A percentile compares a stretch with the other conserved stretches of the same genome.
These are phyloP conservation scores for Spodoptera frugiperda DNA, from an alignment of 1,140 invertebrate species.

Conservation along the genomic window DNA sequence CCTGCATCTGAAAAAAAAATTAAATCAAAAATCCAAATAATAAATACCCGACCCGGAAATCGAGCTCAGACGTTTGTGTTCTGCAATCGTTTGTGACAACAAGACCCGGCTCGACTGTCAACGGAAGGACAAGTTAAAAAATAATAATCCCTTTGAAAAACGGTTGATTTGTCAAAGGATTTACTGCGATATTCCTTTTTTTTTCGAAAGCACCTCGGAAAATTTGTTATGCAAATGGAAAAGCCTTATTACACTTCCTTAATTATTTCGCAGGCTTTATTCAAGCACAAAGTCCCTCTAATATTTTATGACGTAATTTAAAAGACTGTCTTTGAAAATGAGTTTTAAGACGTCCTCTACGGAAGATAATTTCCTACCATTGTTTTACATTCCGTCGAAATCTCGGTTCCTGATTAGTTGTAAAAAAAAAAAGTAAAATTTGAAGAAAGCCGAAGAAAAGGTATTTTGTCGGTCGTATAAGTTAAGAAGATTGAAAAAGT, in stretches of 20 bases:
- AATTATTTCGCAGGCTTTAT: constrained; percentile 71
- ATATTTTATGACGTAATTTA: constrained; percentile 73
- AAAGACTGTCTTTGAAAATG: constrained; percentile 62
- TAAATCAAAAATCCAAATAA: background rate
- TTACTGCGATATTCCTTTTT: constrained; percentile 70
- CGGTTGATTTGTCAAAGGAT: constrained; percentile 71
- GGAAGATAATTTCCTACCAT: constrained; percentile 51
- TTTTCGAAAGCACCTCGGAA: constrained; percentile 59
- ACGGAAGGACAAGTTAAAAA: background rate
- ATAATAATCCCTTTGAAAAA: constrained; percentile 56
- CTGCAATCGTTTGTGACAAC: background rate
- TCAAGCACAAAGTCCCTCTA: constrained; percentile 62
- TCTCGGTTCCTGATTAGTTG: constrained; percentile 35
- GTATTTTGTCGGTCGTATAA: background rate
- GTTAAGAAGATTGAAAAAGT: background rate
- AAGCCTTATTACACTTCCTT: constrained; percentile 74
- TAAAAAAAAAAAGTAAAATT: constrained; percentile 17
- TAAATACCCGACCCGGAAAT: too few relatives aligned
- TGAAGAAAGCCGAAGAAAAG: background rate
- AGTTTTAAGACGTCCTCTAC: constrained; percentile 59
- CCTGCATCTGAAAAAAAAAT: background rate
- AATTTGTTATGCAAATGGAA: constrained; percentile 78
- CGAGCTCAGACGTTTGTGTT: background rate
- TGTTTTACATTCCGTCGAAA: constrained; percentile 42
- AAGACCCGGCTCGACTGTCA: background rate